These are phyloP conservation scores for Vultur gryphus DNA, from an alignment of 2,797 vertebrate species.

Conservation along the genomic window DNA sequence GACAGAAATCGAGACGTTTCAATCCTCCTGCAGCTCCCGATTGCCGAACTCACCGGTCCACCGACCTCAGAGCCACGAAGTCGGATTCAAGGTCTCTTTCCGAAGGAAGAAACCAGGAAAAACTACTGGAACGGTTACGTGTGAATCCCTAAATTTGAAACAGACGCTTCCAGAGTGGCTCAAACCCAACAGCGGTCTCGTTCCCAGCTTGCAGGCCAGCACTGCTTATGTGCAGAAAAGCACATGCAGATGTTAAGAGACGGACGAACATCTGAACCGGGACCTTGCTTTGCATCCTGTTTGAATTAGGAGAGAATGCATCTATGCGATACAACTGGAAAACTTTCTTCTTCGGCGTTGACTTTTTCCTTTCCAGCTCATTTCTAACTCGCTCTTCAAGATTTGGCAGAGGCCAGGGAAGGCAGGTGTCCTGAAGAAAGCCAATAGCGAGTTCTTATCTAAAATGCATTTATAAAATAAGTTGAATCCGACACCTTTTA, in stretches of 20 bases:
- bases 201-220: slow-evolving; percentile 3
- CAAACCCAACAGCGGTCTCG: background rate
- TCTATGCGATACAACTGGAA: background rate
- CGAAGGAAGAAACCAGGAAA: background rate
- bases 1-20: background rate
- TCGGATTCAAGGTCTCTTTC: accelerated
- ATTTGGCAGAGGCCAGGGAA: background rate
- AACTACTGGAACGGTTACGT: accelerated
- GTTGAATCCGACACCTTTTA: background rate
- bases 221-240: slow-evolving; percentile 7
- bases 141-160: background rate
- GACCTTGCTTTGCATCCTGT: background rate
- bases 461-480: background rate
- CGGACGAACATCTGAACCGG: background rate
- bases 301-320: background rate
- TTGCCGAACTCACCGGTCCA: accelerated
- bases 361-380: background rate
- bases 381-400: background rate
- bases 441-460: accelerated
- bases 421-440: background rate
- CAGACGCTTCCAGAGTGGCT: background rate
- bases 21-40: background rate
- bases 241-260: slow-evolving; percentile 27
- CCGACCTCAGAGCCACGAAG: background rate
- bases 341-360: background rate